Evolutionary conservation across 2,888 invertebrate species (phyloP), one percentile per base, ranked within the genome.

Genomic region (Didymodactylos carnosus): DNA sequence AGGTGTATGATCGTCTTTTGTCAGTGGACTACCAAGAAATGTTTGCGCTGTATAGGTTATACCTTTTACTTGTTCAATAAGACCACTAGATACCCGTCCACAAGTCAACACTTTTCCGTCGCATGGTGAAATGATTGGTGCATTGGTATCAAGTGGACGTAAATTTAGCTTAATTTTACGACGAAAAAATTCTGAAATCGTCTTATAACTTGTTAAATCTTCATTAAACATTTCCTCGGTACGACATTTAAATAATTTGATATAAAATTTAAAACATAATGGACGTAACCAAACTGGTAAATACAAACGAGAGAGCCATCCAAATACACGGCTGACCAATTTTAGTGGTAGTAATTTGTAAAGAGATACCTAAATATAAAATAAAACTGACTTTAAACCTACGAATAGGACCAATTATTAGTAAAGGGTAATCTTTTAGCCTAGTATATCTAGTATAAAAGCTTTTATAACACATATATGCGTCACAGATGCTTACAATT

Each of bases 51-150:
- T 90, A 82, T 95, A 97, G 1, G 90, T 91, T 0, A 94, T 89
- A 1, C 94, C 94, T 86, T 98, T 98, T 0, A 91, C 92, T 86
- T 94, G 97, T 81, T 97, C 94, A 69, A 98, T 88, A 76, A 88
- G 87, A 70, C 91, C 91, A 43, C 90, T 88, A 49, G 88, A 87
- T 0, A 94, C 91, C 40, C 88, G 88, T 0, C 97, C 95, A 81
- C 90, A 90, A 83, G 92, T 90, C 39, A 97, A 84, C 2, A 98
- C 88, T 70, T 87, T 89, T 2, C 98, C 98, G 83, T 98, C 98
- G 73, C 92, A 91, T 0, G 98, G 98, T 1, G 93, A 91, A 72
- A 93, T 92, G 76, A 91, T 81, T 73, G 88, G 87, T 19, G 88
- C 86, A 0, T 77, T 70, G 0, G 84, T 80, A 77, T 90, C 89